Conservation (phyloP, 1,140 invertebrate genomes). For the Achatina immaculata region DNA sequence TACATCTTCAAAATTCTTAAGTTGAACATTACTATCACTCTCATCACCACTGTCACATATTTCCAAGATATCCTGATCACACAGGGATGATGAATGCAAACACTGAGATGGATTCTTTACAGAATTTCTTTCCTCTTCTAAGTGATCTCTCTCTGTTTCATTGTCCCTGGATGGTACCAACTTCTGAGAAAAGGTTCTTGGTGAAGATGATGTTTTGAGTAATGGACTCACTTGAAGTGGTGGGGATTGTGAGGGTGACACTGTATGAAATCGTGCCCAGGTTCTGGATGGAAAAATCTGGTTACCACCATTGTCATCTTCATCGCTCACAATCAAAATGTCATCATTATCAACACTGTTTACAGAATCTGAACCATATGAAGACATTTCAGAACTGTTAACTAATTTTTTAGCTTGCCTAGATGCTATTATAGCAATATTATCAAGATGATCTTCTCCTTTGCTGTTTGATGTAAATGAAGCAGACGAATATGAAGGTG, state of each 20-base stretch:
- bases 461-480: neutral
- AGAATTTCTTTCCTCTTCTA: neutral
- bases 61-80: constrained; percentile 18
- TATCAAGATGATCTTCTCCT: neutral
- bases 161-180: neutral
- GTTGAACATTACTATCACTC: neutral
- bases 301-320: constrained; percentile 12
- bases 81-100: neutral
- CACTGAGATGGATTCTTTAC: neutral
- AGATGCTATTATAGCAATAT: neutral
- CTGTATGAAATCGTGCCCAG: neutral
- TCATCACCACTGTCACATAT: constrained; percentile 32
- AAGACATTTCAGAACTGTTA: neutral
- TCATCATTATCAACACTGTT: neutral
- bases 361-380: neutral
- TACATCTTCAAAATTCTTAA: neutral
- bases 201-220: neutral
- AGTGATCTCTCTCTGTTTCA: neutral
- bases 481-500: neutral
- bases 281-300: neutral
- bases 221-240: neutral
- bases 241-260: constrained; percentile 19
- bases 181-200: neutral
- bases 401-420: neutral
- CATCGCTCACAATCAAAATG: constrained; percentile 12